Evolutionary conservation across 2,888 invertebrate species (phyloP), one percentile per base, ranked within the genome.

Genomic region (Drosophila kambysellisi): DNA sequence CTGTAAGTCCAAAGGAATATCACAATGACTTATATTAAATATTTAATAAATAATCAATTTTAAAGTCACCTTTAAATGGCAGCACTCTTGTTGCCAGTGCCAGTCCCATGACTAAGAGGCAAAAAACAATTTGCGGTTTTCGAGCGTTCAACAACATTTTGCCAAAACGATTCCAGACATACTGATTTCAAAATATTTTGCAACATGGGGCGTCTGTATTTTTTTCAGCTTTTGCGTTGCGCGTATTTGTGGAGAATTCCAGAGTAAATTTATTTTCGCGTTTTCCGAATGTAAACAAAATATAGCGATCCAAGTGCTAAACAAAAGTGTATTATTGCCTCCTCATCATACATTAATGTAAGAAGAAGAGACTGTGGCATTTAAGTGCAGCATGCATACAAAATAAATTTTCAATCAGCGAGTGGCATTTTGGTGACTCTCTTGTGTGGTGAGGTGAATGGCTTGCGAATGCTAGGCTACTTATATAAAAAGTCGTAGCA

Each of bases 71-170:
- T 11, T 9, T 2, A 20, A 20, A 25, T 25, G 17, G 4, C 1
- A 46, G 12, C 3, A 29, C 1, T 6, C 11, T 15, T 12, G 20
- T 51, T 4, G 29, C 11, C 58, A 72, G 17, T 6, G 48, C 32
- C 20, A 59, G 6, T 20, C 32, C 58, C 58, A 72, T 43, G 33
- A 43, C 33, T 17, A 46, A 11, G 17, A 72, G 50, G 3, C 53
- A 43, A 43, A 73, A 43, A 4, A 15, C 8, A 32, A 59, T 59
- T 54, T 64, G 72, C 1, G 7, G 39, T n/a, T 33, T 32, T 25
- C 43, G 65, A 25, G 33, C 35, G 30, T 1, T 56, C 2, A 56
- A 51, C 37, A 46, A 59, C 72, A 72, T 72, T 33, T 51, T 33
- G 37, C 17, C n/a, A 6, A 35, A 37, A 57, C 25, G 66, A 15